Conservation (phyloP, 2,888 invertebrate species). For the Aproaerema taeniolella region DNA sequence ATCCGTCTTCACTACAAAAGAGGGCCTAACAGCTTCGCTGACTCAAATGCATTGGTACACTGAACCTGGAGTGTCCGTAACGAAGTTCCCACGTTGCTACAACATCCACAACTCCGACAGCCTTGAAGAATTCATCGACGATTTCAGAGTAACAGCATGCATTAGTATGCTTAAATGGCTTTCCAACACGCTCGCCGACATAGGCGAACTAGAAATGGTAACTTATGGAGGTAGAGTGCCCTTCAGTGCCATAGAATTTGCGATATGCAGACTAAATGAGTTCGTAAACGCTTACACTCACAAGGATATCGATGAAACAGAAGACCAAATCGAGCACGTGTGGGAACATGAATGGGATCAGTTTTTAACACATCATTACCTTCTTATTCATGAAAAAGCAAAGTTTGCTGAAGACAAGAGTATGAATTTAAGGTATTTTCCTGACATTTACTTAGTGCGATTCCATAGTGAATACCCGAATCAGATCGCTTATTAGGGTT, state of each 20-base stretch:
- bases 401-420: constrained; percentile 67
- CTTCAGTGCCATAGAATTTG: constrained; percentile 86
- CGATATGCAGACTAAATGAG: constrained; percentile 86
- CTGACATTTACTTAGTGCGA: too few species aligned
- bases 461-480: too few species aligned
- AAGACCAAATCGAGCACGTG: constrained; percentile 77
- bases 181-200: constrained; percentile 72
- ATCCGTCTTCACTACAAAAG: constrained; percentile 95
- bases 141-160: constrained; percentile 93
- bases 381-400: constrained; percentile 80
- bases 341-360: constrained; percentile 95
- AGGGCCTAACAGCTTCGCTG: constrained; percentile 86
- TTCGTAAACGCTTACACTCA: constrained; percentile 85
- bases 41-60: constrained; percentile 92
- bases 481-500: too few species aligned
- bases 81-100: constrained; percentile 92
- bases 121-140: constrained; percentile 89
- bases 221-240: constrained; percentile 83
- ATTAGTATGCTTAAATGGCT: constrained; percentile 89
- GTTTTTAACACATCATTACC: constrained; percentile 83
- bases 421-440: constrained; percentile 54
- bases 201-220: constrained; percentile 76
- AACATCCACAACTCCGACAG: constrained; percentile 89
- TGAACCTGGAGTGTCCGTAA: constrained; percentile 86
- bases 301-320: constrained; percentile 86